A percentile compares a stretch with the other conserved stretches of the same genome.
phyloP scores from a whole-genome alignment of 2,113 vertebrate species.

The Rafetus swinhoei region DNA sequence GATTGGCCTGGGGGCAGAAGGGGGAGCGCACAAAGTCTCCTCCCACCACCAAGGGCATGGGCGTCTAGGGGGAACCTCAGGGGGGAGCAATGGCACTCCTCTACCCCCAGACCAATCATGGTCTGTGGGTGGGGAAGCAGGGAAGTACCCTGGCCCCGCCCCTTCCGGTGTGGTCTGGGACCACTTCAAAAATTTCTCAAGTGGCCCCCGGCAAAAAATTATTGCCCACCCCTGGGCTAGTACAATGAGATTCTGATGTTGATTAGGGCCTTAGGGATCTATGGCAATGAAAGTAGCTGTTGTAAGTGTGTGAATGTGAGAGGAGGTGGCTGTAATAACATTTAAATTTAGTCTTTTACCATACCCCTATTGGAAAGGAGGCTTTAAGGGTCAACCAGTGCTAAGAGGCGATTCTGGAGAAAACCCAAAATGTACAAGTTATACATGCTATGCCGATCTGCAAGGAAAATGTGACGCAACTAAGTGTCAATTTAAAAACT shows the following conservation, averaged over 20 bases:
- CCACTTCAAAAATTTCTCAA: too few relatives aligned
- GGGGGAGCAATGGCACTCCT: too few relatives aligned
- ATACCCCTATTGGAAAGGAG: neutral
- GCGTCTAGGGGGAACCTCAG: too few relatives aligned
- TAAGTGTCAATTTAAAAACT: neutral
- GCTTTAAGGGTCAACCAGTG: neutral
- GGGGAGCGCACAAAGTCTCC: too few relatives aligned
- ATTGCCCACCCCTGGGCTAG: neutral
- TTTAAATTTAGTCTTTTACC: neutral
- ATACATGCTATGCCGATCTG: neutral
- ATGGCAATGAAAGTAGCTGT: neutral
- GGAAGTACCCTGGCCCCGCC: too few relatives aligned
- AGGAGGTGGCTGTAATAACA: neutral
- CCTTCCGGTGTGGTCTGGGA: too few relatives aligned
- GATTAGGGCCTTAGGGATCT: neutral
- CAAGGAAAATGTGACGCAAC: neutral
- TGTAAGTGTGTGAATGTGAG: neutral
- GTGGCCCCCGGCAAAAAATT: too few relatives aligned
- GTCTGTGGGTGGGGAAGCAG: too few relatives aligned
- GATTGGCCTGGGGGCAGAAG: too few relatives aligned
- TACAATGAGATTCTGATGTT: neutral
- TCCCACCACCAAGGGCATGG: too few relatives aligned
- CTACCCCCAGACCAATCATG: too few relatives aligned
- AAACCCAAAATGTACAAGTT: neutral
- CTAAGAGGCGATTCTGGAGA: neutral